A percentile compares a stretch with the other conserved stretches of the same genome.
phyloP scores from a whole-genome alignment of 2,113 vertebrate genomes.

The Tyto alba region DNA sequence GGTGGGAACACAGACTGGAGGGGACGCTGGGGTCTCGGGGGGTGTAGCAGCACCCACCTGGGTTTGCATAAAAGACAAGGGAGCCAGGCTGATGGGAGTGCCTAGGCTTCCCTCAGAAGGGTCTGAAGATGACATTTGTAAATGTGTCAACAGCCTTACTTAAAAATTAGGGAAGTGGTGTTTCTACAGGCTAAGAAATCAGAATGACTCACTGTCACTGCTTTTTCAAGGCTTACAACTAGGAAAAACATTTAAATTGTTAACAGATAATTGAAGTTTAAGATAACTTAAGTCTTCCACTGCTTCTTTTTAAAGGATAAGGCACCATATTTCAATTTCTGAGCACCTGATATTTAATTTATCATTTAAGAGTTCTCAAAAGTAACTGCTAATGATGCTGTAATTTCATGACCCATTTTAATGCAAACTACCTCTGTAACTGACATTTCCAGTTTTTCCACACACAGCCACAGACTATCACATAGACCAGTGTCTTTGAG shows the following conservation, averaged over 20 bases:
- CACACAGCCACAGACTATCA: no score
- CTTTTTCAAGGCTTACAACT: neutral
- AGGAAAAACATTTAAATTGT: neutral
- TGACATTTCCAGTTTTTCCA: neutral
- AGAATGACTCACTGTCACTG: neutral
- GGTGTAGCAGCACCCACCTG: fast-evolving
- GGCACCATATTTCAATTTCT: fast-evolving
- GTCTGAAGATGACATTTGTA: neutral
- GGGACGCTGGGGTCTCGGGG: fast-evolving
- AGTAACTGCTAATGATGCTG: neutral
- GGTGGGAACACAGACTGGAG: neutral
- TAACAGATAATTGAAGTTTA: neutral
- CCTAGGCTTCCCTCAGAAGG: neutral
- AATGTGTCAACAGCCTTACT: neutral
- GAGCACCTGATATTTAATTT: neutral
- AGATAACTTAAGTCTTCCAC: no score
- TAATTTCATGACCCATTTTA: neutral
- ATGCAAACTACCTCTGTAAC: neutral
- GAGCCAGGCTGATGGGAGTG: neutral
- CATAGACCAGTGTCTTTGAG: fast-evolving
- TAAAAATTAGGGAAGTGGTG: neutral
- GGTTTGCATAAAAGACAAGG: fast-evolving
- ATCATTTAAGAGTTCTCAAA: neutral
- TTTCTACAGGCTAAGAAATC: neutral
- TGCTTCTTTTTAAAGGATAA: neutral